Evolutionary conservation across 2,888 invertebrate species (phyloP).

Genomic region (Tetranychus truncatus): DNA sequence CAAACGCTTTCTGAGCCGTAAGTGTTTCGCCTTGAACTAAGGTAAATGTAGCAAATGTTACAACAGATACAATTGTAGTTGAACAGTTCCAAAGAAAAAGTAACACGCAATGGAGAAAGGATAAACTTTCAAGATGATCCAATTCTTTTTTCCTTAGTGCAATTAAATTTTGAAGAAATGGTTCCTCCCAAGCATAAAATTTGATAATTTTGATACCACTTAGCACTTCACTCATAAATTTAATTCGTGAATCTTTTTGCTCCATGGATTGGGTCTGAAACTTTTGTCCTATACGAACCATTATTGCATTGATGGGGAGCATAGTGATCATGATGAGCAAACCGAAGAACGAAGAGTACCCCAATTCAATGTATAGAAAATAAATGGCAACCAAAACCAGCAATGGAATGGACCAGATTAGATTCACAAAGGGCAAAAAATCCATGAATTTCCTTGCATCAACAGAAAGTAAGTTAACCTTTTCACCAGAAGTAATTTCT

Average conservation of each 20-base stretch:
- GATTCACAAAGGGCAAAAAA: conserved; percentile 55
- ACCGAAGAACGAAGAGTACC: conserved; percentile 60
- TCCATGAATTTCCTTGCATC: conserved; percentile 76
- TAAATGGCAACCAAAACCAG: conserved; percentile 51
- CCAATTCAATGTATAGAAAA: conserved; percentile 43
- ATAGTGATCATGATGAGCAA: conserved; percentile 78
- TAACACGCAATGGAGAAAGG: conserved; percentile 76
- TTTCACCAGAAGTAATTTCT: conserved; percentile 63
- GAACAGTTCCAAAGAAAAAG: conserved; percentile 58
- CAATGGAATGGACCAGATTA: conserved; percentile 68
- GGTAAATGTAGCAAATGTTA: conserved; percentile 66
- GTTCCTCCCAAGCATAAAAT: conserved; percentile 24
- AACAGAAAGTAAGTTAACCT: conserved; percentile 77
- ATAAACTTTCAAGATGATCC: conserved; percentile 64
- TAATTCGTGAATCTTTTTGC: conserved; percentile 76
- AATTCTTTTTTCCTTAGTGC: conserved; percentile 74
- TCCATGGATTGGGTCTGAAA: conserved; percentile 71
- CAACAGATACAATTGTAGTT: conserved; percentile 71
- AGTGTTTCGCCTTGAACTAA: conserved; percentile 46
- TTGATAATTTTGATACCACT: conserved; percentile 55
- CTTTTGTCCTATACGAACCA: conserved; percentile 60
- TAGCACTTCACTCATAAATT: conserved; percentile 77
- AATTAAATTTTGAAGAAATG: conserved; percentile 48
- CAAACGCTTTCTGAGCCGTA: conserved; percentile 63
- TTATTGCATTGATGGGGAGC: conserved; percentile 68